Evolutionary conservation across 2,113 vertebrate genomes (phyloP).

Genomic region (Poecilia latipinna): DNA sequence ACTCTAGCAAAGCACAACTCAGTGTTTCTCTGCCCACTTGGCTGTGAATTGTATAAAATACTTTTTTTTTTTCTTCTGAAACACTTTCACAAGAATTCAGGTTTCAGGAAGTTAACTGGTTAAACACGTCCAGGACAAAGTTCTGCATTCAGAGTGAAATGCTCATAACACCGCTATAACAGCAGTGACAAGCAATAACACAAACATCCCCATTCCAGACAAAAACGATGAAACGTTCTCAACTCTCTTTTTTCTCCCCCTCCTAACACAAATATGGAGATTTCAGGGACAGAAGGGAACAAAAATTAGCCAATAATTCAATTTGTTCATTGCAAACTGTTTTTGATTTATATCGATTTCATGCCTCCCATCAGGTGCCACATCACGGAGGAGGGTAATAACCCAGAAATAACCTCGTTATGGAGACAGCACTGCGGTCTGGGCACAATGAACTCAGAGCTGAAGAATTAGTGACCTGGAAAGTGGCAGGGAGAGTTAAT

Average conservation of each 20-base stretch:
- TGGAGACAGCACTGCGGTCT: slow-evolving; percentile 96
- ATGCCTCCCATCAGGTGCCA: slow-evolving; percentile 93
- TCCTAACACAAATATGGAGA: slow-evolving; percentile 45
- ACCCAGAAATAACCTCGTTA: slow-evolving; percentile 99
- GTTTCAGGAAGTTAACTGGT: neutral
- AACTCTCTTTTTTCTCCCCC: slow-evolving; percentile 14
- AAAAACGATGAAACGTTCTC: slow-evolving; percentile 10
- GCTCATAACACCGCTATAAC: neutral
- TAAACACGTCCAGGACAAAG: neutral
- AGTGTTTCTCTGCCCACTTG: neutral
- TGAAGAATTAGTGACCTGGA: slow-evolving; percentile 99
- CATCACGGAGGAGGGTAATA: slow-evolving; percentile 97
- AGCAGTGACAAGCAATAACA: neutral
- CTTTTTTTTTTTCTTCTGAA: neutral
- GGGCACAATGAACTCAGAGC: slow-evolving; percentile 98
- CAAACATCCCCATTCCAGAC: neutral
- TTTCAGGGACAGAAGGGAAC: slow-evolving; percentile 28
- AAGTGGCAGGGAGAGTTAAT: slow-evolving; percentile 95
- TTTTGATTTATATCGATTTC: slow-evolving; percentile 99
- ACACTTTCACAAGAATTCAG: neutral
- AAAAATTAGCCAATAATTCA: slow-evolving; percentile 80
- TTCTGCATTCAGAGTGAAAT: neutral
- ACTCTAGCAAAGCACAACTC: neutral
- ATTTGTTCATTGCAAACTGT: slow-evolving; percentile 86
- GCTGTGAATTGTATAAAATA: neutral